Conservation (phyloP, 2,888 invertebrate species). For the Meiosimyza platycephala region DNA sequence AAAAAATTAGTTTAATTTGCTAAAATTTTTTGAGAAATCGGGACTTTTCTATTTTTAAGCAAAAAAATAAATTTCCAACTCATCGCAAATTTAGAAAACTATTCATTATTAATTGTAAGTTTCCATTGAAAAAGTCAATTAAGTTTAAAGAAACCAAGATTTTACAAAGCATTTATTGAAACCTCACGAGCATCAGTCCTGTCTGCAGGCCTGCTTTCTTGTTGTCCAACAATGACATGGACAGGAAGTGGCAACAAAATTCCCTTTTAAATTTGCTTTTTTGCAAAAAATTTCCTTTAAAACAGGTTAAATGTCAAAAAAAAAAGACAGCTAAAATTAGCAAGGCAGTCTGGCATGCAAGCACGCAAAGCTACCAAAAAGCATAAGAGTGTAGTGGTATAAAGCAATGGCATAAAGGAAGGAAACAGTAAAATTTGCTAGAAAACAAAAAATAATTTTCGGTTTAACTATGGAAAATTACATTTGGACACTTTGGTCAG, state of each 20-base stretch:
- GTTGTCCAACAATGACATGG: background rate
- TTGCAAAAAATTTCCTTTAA: background rate
- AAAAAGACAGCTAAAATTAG: background rate
- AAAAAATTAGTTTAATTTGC: no score
- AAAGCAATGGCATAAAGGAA: background rate
- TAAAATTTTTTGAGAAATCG: no score
- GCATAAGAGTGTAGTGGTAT: background rate
- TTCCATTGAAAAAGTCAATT: no score
- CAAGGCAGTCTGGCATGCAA: no score
- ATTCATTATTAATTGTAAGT: no score
- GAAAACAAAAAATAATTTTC: background rate
- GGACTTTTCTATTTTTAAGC: no score
- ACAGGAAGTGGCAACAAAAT: conserved; percentile 18
- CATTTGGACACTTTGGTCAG: conserved; percentile 1
- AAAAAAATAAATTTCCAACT: no score
- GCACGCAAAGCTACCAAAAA: background rate
- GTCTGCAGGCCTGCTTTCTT: background rate
- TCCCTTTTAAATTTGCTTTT: background rate
- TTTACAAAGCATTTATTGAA: background rate
- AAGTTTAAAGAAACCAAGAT: no score
- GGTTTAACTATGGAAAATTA: conserved; percentile 2
- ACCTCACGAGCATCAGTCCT: background rate
- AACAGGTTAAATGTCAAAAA: background rate
- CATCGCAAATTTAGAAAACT: no score
- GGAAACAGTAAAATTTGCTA: background rate